These are phyloP conservation scores for Yasuhikotakia modesta DNA, from an alignment of 2,797 vertebrate species.

Conservation along the genomic window DNA sequence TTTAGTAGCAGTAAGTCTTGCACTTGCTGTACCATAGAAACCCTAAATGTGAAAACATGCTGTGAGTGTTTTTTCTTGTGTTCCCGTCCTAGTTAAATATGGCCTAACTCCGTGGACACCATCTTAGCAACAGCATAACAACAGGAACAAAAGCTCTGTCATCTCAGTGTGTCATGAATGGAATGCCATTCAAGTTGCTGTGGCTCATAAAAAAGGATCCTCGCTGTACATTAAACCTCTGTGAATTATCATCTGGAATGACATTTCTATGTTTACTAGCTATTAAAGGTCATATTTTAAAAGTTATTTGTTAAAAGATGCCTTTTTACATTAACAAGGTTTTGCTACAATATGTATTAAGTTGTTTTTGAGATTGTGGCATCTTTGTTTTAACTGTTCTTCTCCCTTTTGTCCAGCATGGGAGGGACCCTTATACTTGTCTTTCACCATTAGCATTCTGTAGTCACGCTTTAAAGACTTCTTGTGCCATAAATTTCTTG, in stretches of 20 bases:
- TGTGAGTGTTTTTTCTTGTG: not conserved
- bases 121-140: slow-evolving; percentile 29
- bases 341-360: not conserved
- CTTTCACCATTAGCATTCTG: slow-evolving; percentile 57
- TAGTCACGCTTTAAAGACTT: slow-evolving; percentile 40
- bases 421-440: slow-evolving; percentile 30
- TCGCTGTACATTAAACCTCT: not conserved
- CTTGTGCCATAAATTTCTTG: slow-evolving; percentile 45
- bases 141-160: slow-evolving; percentile 38
- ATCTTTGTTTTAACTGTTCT: not conserved
- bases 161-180: slow-evolving; percentile 16
- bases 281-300: too few relatives aligned
- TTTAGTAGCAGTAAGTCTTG: not conserved
- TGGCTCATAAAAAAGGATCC: slow-evolving; percentile 1
- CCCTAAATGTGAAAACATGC: not conserved
- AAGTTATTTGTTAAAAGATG: not conserved
- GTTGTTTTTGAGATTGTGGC: not conserved
- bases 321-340: not conserved
- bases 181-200: slow-evolving; percentile 30
- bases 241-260: not conserved
- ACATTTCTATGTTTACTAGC: not conserved
- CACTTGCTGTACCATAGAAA: not conserved
- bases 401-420: not conserved
- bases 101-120: not conserved
- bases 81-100: not conserved